A percentile compares a stretch with the other conserved stretches of the same genome.
Evolutionary conservation across 2,797 vertebrate species (phyloP).

Genomic region (Peromyscus melanophrys): DNA sequence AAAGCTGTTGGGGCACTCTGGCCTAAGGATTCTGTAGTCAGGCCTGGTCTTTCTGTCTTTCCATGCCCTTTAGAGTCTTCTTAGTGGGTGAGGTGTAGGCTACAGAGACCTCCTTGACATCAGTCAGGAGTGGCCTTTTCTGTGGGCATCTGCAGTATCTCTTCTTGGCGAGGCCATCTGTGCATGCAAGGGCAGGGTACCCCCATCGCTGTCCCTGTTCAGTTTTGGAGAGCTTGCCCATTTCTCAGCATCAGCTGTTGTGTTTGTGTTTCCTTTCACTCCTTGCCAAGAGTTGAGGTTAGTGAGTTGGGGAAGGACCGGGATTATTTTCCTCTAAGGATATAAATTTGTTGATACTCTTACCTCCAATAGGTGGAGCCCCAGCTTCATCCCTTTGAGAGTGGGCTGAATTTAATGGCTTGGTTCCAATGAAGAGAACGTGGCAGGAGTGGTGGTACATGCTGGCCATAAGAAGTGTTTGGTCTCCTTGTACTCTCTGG

Average conservation of each 20-base stretch:
- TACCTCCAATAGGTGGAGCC: background rate
- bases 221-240: background rate
- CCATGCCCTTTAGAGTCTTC: background rate
- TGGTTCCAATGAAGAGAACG: background rate
- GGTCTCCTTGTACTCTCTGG: background rate
- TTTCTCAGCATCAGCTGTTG: background rate
- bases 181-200: rapidly evolving
- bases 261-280: background rate
- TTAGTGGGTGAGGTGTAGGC: background rate
- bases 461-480: background rate
- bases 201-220: rapidly evolving
- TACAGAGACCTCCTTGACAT: background rate
- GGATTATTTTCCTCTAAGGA: background rate
- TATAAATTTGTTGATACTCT: background rate
- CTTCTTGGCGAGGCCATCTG: background rate
- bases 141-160: no score
- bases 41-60: background rate
- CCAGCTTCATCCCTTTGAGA: background rate
- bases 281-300: background rate
- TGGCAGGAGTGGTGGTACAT: background rate
- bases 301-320: background rate
- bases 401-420: background rate
- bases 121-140: background rate
- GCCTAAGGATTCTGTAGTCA: background rate
- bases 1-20: background rate